Evolutionary conservation across 2,888 invertebrate species (phyloP), one percentile per base, ranked within the genome.

Genomic region (Harmothoe impar): DNA sequence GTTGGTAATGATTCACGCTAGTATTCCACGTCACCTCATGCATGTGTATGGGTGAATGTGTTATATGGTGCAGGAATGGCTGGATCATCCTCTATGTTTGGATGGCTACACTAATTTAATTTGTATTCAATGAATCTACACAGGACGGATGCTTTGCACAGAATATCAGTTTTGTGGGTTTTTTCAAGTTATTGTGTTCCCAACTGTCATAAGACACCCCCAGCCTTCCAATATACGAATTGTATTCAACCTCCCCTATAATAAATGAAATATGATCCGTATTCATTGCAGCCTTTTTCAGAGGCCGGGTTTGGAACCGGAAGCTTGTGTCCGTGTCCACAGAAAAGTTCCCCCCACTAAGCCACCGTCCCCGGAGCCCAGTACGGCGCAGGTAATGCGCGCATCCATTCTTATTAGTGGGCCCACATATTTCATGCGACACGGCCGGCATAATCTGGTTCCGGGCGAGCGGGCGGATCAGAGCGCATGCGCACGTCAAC

Each of bases 321-420:
- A 29, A 72, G 72, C 29, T 72, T 25, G 31, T 72, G 72, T 72
- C 72, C 72, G 29, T 72, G 72, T 72, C 72, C 72, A 3, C 72
- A 72, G 72, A 29, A 72, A 72, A 29, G 72, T 72, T 72, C 17
- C 72, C 10, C 72, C 17, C 25, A 0, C 29, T 72, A 72, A 72
- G 29, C 72, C 31, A 25, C 29, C 43, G 25, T 72, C 72, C 72
- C 72, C 72, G 72, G 72, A 29, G 54, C n/a, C 29, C 72, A 23
- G 72, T 25, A 23, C 15, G 31, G 15, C 0, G 29, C 72, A 29
- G 72, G 72, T 84, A 84, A 84, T 84, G 84, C 20, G 43, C 84
- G 29, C 51, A 84, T 84, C 84, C 33, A 84, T 84, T 51, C 84
- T 84, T 84, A 84, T 84, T 84, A 84, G 84, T 84, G 43, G 84